Evolutionary conservation across 2,888 invertebrate genomes (phyloP), one percentile per base, ranked within the genome.

Genomic region (Eupeodes latifasciatus): DNA sequence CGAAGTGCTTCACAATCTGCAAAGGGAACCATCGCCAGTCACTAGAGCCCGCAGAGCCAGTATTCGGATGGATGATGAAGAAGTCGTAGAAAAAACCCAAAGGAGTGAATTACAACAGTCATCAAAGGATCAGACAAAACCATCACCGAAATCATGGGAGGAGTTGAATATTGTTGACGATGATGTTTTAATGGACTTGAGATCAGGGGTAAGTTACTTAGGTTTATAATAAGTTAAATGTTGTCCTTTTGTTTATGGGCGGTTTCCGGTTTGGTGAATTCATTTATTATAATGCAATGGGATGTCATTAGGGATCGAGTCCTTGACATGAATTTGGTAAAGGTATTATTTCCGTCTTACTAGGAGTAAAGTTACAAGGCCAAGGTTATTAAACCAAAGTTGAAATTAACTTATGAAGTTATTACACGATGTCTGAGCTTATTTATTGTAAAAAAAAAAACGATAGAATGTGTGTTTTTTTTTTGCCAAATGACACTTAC

Each of bases 1-100:
- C 44, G 96, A 96, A 91, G 95, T 96, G 10, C 93, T 96, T 49
- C 96, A 96, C 90, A 96, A 96, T 91, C 92, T 96, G 67, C 96
- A 96, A 89, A 93, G 96, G 74, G 96, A 96, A 92, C 96, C 96
- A 0, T 95, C 95, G 1, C 95, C 95, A 0, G 93, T 94, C 59
- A 93, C 94, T 57, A 93, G 94, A n/a, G 93, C 91, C 0, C 91
- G 85, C n/a, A 87, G 91, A 9, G 89, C 89, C 1, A 91, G 90
- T 67, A 77, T 89, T 34, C 86, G 82, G 7, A 34, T 71, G 59
- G 62, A 81, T 0, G 66, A 80, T 11, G 81, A 74, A 10, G 79
- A 85, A 12, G 83, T 84, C 57, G 55, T 7, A 9, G 88, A 87
- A 16, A 85, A 80, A 64, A 57, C 78, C 77, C 57, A 79, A 44